Percentiles rank a stretch among this genome's conserved stretches.
These are phyloP conservation scores for Maylandia zebra DNA, from an alignment of 2,113 vertebrate species.

Conservation along the genomic window DNA sequence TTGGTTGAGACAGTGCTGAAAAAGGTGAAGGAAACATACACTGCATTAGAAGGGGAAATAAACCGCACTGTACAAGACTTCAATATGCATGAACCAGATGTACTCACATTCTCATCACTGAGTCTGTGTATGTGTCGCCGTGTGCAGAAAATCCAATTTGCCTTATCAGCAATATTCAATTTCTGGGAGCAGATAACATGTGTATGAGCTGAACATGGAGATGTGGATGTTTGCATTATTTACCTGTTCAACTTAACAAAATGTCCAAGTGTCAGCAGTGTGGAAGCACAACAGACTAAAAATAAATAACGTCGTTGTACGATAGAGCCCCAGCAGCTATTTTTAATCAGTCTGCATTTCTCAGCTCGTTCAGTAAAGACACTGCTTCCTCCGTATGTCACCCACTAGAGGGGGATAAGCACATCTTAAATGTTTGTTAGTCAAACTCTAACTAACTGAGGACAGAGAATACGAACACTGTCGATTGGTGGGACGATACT, in stretches of 20 bases:
- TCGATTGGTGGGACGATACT: neutral
- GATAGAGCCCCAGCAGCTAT: neutral
- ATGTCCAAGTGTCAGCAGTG: neutral
- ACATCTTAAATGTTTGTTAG: slow-evolving; percentile 36
- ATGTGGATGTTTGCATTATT: slow-evolving; percentile 1
- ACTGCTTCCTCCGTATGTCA: slow-evolving; percentile 10
- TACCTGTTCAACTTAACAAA: slow-evolving; percentile 14
- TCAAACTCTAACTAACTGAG: neutral
- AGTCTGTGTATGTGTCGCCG: neutral
- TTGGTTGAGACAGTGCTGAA: neutral
- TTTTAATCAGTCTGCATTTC: neutral
- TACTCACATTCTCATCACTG: neutral
- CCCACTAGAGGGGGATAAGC: slow-evolving; percentile 65
- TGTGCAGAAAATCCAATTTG: neutral
- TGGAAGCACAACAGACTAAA: neutral
- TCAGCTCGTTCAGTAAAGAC: neutral
- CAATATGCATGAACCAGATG: neutral
- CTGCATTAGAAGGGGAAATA: neutral
- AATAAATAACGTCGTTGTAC: neutral
- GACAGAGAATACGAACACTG: neutral
- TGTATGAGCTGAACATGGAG: neutral
- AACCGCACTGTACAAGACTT: neutral
- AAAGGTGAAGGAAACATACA: neutral
- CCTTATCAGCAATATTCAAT: slow-evolving; percentile 30
- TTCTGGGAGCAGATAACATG: neutral